These are phyloP conservation scores for Melanotaenia maccullochi DNA, from an alignment of 2,797 vertebrate genomes.

Conservation along the genomic window DNA sequence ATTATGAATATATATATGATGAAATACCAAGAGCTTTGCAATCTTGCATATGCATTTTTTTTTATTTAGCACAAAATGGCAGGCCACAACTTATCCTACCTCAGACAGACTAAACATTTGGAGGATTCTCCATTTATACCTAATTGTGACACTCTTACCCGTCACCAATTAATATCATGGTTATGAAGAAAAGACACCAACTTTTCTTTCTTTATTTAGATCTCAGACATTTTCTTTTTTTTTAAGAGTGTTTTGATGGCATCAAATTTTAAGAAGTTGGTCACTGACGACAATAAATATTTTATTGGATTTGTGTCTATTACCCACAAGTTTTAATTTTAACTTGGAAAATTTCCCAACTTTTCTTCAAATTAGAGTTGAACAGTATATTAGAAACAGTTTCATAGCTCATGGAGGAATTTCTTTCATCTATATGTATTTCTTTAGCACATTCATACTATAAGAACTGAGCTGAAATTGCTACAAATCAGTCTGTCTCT, in stretches of 20 bases:
- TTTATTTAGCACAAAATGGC: not conserved
- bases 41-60: not conserved
- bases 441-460: slow-evolving; percentile 2
- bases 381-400: not conserved
- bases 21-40: not conserved
- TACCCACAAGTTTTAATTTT: not conserved
- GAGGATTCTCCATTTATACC: not conserved
- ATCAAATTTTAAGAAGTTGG: not conserved
- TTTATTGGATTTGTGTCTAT: not conserved
- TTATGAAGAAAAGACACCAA: too few species aligned
- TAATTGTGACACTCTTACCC: not conserved
- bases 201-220: not conserved
- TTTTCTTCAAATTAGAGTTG: not conserved
- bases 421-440: not conserved
- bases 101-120: not conserved
- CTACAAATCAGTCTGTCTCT: slow-evolving; percentile 9
- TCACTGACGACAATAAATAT: not conserved
- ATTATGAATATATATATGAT: too few species aligned
- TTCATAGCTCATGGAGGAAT: not conserved
- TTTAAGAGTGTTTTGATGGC: not conserved
- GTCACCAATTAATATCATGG: not conserved
- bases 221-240: not conserved
- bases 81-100: not conserved
- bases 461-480: slow-evolving; percentile 8
- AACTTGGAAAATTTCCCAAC: not conserved